Base-by-base conservation (phyloP, 2,113 vertebrate genomes). In the Spea bombifrons region DNA sequence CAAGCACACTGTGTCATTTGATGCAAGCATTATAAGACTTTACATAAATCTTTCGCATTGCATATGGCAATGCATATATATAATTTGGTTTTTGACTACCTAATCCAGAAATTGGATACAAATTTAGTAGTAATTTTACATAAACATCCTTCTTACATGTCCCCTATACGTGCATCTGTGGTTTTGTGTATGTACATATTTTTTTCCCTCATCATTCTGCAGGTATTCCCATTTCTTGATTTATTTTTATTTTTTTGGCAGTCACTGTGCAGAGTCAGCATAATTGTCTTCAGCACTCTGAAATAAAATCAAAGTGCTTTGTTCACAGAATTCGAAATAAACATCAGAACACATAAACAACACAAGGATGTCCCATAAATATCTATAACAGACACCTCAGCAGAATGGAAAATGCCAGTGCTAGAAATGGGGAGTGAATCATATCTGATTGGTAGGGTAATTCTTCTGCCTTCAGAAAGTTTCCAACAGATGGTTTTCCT, bases 351-450 rank as follows among this genome's bases (percentile, higher is more conserved):
- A 12, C 83, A 81, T 83, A 78, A 83, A 85, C 30, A 89, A 85
- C 82, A 79, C 68, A 70, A 75, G 84, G 67, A 83, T 67, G 64
- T 6, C 64, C 44, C 53, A 80, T 80, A 80, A 80, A 78, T 74
- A 74, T 50, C 55, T 52, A 67, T 9, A 74, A 80, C 30, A 68
- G 72, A 73, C 65, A 74, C 78, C 71, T 89, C 85, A 86, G 85
- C 88, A 90, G 81, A 87, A 85, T 84, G 79, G 77, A 49, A 71
- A 81, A 79, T 70, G 76, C 81, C 88, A 86, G 75, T 83, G 50
- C 82, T 80, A 71, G 87, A 84, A 84, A 75, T 86, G 86, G 85
- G 85, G 88, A 80, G 82, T 83, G 83, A 87, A 81, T 86, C 78
- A 81, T 10, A 83, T 73, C 64, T 73, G 63, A 61, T 61, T 46